These are phyloP conservation scores for Hyla sarda DNA, from an alignment of 2,113 vertebrate species.

Conservation along the genomic window DNA sequence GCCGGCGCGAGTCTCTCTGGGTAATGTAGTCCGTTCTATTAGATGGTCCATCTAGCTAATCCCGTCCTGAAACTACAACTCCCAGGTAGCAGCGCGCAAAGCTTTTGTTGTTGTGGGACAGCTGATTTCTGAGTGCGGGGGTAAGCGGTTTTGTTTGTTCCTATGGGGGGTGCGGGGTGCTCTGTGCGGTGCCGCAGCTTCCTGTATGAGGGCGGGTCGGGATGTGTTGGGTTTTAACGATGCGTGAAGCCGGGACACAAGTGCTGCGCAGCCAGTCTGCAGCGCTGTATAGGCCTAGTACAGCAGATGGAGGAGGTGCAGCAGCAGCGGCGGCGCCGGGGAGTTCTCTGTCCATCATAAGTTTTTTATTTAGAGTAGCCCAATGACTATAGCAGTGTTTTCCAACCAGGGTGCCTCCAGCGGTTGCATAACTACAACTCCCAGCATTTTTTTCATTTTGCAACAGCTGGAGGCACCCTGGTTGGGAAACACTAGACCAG, in stretches of 20 bases:
- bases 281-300: conserved; percentile 22
- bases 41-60: accelerated
- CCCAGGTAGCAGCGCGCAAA: conserved; percentile 63
- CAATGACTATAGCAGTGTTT: too few species aligned
- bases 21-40: neutral
- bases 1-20: conserved; percentile 46
- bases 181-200: neutral
- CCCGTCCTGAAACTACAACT: conserved; percentile 60
- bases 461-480: too few species aligned
- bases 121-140: conserved; percentile 71
- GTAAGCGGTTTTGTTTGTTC: conserved; percentile 70
- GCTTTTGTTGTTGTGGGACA: conserved; percentile 76
- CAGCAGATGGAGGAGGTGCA: neutral
- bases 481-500: too few species aligned
- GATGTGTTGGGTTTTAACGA: neutral
- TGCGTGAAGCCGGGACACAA: too few species aligned
- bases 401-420: too few species aligned
- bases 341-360: neutral
- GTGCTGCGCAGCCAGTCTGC: conserved; percentile 13
- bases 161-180: conserved; percentile 16
- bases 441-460: too few species aligned
- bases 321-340: neutral
- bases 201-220: neutral
- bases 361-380: too few species aligned
- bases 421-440: too few species aligned